phyloP scores from a whole-genome alignment of 2,113 vertebrate genomes.

The Oplegnathus fasciatus region DNA sequence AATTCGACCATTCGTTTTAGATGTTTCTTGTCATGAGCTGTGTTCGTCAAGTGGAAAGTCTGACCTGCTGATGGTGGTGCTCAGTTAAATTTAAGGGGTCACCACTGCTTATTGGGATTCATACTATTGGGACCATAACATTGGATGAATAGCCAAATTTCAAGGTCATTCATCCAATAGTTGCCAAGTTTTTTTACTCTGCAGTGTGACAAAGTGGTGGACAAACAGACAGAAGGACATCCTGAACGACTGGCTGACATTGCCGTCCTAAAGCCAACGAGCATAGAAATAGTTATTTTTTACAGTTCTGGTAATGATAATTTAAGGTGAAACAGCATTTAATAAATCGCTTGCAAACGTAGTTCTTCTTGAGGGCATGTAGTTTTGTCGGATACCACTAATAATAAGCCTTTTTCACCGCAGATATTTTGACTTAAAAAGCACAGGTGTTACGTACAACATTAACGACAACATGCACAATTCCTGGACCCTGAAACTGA shows the following conservation, averaged over 20 bases:
- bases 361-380: background rate
- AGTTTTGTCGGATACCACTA: background rate
- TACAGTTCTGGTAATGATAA: background rate
- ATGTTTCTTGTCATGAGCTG: background rate
- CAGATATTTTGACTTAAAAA: background rate
- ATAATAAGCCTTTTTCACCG: background rate
- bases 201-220: background rate
- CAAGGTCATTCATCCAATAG: background rate
- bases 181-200: background rate
- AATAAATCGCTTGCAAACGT: background rate
- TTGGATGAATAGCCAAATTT: background rate
- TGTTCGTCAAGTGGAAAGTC: background rate
- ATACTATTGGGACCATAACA: background rate
- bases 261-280: background rate
- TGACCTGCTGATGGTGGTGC: background rate
- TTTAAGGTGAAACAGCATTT: background rate
- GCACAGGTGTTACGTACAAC: fast-evolving
- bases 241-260: background rate
- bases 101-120: background rate
- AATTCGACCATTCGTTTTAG: background rate
- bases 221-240: conserved; percentile 15
- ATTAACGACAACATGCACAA: background rate
- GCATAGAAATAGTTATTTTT: background rate
- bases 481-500: background rate
- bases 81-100: background rate